Percentiles rank a stretch among this genome's conserved stretches.
phyloP scores from a whole-genome alignment of 2,113 vertebrate species.

The Azemiops feae region DNA sequence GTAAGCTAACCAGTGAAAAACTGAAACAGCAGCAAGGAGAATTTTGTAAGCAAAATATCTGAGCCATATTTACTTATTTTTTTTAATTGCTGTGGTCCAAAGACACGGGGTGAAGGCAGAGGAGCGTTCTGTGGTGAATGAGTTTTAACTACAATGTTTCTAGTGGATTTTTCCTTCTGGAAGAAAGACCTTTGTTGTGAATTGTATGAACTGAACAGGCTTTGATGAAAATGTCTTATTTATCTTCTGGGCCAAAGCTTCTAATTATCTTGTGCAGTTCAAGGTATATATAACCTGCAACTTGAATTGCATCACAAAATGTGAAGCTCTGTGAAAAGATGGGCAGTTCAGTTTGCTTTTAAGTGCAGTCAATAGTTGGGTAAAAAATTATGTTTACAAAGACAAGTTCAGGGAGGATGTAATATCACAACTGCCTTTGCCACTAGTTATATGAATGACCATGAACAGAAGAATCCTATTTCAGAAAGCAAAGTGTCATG shows the following conservation, averaged over 20 bases:
- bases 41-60: not conserved
- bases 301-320: not conserved
- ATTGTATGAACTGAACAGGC: not conserved
- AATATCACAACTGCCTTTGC: not conserved
- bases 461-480: not conserved
- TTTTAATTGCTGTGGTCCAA: not conserved
- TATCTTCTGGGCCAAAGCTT: not conserved
- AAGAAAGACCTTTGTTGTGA: not conserved
- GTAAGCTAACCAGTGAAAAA: not conserved
- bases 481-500: not conserved
- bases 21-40: not conserved
- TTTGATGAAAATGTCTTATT: not conserved
- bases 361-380: not conserved
- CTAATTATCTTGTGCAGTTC: not conserved
- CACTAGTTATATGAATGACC: not conserved
- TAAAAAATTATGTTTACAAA: not conserved
- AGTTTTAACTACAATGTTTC: not conserved
- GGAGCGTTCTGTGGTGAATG: not conserved
- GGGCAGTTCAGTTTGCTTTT: not conserved
- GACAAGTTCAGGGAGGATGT: not conserved
- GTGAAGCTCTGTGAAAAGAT: not conserved
- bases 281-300: not conserved
- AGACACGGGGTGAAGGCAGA: not conserved
- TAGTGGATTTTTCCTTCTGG: not conserved
- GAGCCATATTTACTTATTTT: not conserved